Conservation (phyloP, 2,888 invertebrate genomes). For the Octodonta nipae region DNA sequence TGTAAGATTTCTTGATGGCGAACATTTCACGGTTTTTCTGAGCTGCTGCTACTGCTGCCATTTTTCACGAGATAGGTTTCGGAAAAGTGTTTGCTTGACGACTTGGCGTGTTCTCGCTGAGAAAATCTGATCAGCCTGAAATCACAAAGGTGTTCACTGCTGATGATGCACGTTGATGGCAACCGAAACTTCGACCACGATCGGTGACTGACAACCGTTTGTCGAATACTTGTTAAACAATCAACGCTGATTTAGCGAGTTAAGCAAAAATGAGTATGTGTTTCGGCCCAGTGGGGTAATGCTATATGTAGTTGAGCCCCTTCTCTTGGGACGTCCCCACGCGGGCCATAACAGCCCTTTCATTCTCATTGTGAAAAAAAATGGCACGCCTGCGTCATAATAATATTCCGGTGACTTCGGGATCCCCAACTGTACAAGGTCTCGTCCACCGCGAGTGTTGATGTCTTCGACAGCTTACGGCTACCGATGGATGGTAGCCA, state of each 20-base stretch:
- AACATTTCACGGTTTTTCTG: slow-evolving; percentile 92
- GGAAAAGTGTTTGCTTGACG: not conserved
- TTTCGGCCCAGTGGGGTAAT: slow-evolving; percentile 26
- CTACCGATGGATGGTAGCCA: too few species aligned
- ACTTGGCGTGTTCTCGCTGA: slow-evolving; percentile 15
- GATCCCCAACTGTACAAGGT: slow-evolving; percentile 21
- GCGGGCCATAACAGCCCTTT: slow-evolving; percentile 33
- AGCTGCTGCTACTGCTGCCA: slow-evolving; percentile 81
- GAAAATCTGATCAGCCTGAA: slow-evolving; percentile 29
- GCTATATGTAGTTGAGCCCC: slow-evolving; percentile 36
- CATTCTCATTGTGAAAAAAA: slow-evolving; percentile 30
- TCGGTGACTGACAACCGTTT: slow-evolving; percentile 30
- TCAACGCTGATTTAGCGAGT: slow-evolving; percentile 26
- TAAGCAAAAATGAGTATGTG: slow-evolving; percentile 29
- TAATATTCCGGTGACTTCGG: slow-evolving; percentile 32
- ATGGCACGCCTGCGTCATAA: slow-evolving; percentile 50
- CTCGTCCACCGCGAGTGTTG: too few species aligned
- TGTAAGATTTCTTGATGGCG: slow-evolving; percentile 93
- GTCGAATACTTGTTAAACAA: slow-evolving; percentile 21
- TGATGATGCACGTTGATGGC: slow-evolving; percentile 35
- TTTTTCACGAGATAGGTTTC: slow-evolving; percentile 18
- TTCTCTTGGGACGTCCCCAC: slow-evolving; percentile 30
- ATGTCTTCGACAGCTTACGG: too few species aligned
- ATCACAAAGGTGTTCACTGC: slow-evolving; percentile 33
- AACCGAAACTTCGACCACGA: slow-evolving; percentile 42